Evolutionary conservation across 2,888 invertebrate genomes (phyloP), one percentile per base, ranked within the genome.

Genomic region (Cantharis rustica): DNA sequence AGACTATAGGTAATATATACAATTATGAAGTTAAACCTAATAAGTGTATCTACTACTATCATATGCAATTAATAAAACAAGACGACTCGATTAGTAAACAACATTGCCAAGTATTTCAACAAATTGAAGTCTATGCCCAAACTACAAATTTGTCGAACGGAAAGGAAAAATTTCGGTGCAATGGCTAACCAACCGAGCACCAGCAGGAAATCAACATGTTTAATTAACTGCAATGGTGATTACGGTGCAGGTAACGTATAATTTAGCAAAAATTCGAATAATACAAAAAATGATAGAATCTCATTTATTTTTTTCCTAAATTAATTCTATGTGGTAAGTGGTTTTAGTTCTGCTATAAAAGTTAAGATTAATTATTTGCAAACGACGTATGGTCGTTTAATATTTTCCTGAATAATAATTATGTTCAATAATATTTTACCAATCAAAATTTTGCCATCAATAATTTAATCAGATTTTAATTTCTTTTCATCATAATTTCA

Each of bases 391-490:
- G 17, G 20, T 66, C 16, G 64, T 66, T 66, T 66, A 23, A 13
- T 20, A 23, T 66, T 66, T 17, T 66, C 17, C 20, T 66, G 64
- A 66, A 66, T 66, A 66, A 66, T 66, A 66, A 66, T 66, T 66
- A 66, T 66, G 64, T 66, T 20, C 64, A 66, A 66, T 20, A 66
- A 20, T 66, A 66, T 66, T 66, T 66, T 16, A 66, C 64, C 64
- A 66, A 66, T 66, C 64, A 66, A 66, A 66, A 66, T 66, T 66
- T 66, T 20, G 23, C 23, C 64, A 66, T 66, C 64, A 13, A 66
- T 66, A 66, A 17, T 66, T 66, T 66, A 66, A 66, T 66, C 64
- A 66, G 64, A 66, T 66, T 66, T 66, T 66, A 66, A 66, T 66
- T 66, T 66, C 17, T 66, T 66, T 66, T 66, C 64, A 20, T 66